Evolutionary conservation across 2,797 vertebrate species (phyloP).

Genomic region (Xiphorhynchus erythropygius): DNA sequence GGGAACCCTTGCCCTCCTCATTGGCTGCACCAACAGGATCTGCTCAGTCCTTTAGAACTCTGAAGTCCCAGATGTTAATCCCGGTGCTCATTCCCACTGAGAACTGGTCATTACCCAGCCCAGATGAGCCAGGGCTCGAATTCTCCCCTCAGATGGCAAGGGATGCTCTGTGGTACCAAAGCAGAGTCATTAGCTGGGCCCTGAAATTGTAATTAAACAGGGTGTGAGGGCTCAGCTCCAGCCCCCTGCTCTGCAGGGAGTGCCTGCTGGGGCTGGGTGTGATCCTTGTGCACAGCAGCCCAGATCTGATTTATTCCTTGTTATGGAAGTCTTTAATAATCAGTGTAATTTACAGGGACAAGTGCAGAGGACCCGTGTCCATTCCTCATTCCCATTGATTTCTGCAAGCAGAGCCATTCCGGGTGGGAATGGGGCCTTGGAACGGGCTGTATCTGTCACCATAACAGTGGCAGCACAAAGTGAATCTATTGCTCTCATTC

Average conservation of each 20-base stretch:
- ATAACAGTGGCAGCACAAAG: not conserved
- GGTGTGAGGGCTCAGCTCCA: not conserved
- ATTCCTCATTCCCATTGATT: not conserved
- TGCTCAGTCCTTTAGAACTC: not conserved
- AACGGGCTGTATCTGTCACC: not conserved
- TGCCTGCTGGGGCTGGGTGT: not conserved
- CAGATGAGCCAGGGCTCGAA: not conserved
- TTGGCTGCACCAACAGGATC: rapidly evolving
- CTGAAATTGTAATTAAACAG: not conserved
- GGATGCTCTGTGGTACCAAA: not conserved
- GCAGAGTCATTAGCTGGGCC: not conserved
- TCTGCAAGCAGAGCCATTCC: not conserved
- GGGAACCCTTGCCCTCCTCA: not conserved
- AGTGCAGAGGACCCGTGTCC: not conserved
- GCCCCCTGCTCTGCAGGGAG: not conserved
- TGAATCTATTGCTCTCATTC: not conserved
- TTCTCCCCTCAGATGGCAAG: not conserved
- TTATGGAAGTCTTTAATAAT: not conserved
- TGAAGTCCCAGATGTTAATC: not conserved
- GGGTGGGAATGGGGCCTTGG: not conserved
- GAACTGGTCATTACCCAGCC: not conserved
- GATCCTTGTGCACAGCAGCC: not conserved
- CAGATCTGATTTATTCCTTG: not conserved
- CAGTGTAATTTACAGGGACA: not conserved
- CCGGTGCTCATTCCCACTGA: not conserved